Evolutionary conservation across 1,140 invertebrate genomes (phyloP), one percentile per base, ranked within the genome.

Genomic region (Drosophila ercepeae): DNA sequence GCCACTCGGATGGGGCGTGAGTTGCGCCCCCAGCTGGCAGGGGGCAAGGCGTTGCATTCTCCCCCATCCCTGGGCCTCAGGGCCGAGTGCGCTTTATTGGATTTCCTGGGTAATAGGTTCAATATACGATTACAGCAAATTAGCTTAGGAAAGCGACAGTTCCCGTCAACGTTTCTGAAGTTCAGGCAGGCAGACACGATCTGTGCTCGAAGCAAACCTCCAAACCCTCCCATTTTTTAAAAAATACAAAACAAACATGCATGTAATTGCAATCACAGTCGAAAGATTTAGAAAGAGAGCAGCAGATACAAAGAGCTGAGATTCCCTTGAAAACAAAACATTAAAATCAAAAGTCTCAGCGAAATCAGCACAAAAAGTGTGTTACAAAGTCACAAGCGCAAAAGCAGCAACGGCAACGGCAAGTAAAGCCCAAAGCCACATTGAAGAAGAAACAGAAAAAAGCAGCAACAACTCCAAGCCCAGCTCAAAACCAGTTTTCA

Each of bases 321-420:
- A 16, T 14, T 39, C 36, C 14, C 36, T 39, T 16, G 36, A 39
- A 39, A 39, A 39, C 13, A 39, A 39, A 39, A 39, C 36, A 75
- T 68, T 70, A 88, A 82, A 82, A 82, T 71, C 64, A 88, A 82
- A 88, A 88, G 82, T 78, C 82, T 71, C 70, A 64, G 78, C 73
- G 73, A 81, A 79, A 84, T 84, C 82, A 81, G 76, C 77, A 81
- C 63, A 70, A 86, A 88, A 88, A 78, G 64, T 88, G 77, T 88
- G 82, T 88, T 88, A 88, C 82, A 88, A 88, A 88, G 82, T 88
- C 82, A 86, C 76, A 88, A 70, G 73, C 72, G 84, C 77, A 77
- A 63, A 59, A 60, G 34, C 55, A 75, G 60, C 34, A 61, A 48
- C 54, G 57, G 68, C 82, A 78, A 88, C 54, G 57, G 68, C 82